Conservation (phyloP, 2,113 vertebrate genomes). For the Enhydra lutris region DNA sequence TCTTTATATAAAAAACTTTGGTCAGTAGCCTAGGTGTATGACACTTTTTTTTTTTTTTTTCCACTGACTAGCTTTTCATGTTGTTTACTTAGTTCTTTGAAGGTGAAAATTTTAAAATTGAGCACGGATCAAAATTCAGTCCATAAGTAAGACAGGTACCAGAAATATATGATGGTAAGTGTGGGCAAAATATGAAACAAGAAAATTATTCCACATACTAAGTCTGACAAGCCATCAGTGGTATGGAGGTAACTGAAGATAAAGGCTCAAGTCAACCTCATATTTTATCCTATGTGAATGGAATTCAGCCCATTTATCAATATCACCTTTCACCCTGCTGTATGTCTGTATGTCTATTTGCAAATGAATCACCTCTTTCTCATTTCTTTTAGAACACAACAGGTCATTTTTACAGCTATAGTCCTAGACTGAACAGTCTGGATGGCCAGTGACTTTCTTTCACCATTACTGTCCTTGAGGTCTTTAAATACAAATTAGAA, state of each 20-base stretch:
- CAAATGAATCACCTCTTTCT: background rate
- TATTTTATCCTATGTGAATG: background rate
- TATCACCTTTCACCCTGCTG: background rate
- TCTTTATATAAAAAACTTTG: conserved; percentile 55
- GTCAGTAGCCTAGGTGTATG: background rate
- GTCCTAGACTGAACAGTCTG: background rate
- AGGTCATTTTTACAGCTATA: background rate
- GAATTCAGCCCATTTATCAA: background rate
- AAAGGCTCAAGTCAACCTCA: background rate
- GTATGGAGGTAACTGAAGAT: background rate
- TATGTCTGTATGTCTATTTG: background rate
- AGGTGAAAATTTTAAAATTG: conserved; percentile 21
- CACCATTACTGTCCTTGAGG: background rate
- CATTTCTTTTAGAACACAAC: background rate
- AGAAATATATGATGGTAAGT: background rate
- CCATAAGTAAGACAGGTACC: background rate
- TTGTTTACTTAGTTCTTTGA: background rate
- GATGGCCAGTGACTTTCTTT: background rate
- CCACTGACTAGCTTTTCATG: conserved; percentile 10
- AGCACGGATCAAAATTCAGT: conserved; percentile 9
- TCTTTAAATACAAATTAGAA: background rate
- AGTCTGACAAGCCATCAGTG: background rate
- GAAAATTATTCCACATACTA: background rate
- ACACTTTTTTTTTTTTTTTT: background rate
- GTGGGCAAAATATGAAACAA: background rate